These are phyloP conservation scores for Lycocerus yunnanus DNA, from an alignment of 2,888 invertebrate genomes.

Conservation along the genomic window DNA sequence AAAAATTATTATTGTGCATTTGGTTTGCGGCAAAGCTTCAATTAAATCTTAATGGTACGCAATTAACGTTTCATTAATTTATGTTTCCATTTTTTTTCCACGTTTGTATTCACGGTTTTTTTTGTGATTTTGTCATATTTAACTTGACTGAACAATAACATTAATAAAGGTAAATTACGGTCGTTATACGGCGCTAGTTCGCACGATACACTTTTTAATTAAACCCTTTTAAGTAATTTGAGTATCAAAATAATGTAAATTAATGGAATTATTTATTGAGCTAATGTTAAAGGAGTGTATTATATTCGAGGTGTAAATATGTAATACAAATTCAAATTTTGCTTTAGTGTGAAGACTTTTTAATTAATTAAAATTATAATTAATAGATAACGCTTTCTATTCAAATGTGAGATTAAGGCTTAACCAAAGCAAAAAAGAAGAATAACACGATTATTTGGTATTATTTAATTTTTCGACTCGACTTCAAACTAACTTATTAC, in stretches of 20 bases:
- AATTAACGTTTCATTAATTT: not conserved
- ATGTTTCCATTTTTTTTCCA: not conserved
- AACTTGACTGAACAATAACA: not conserved
- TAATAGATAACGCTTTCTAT: not conserved
- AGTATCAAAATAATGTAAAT: not conserved
- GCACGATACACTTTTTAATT: not conserved
- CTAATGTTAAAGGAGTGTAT: not conserved
- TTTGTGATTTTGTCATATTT: not conserved
- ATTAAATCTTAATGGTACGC: not conserved
- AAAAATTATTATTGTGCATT: not conserved
- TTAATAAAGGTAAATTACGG: not conserved
- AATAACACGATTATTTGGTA: not conserved
- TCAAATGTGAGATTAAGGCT: not conserved
- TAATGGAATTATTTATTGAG: not conserved
- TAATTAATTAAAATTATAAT: too few species aligned
- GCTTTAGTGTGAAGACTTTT: too few species aligned
- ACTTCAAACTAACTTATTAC: not conserved
- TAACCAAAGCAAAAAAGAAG: not conserved
- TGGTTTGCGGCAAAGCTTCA: not conserved
- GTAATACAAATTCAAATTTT: not conserved
- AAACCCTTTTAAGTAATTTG: not conserved
- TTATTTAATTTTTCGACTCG: not conserved
- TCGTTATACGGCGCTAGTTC: not conserved
- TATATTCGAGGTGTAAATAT: not conserved
- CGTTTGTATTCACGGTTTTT: not conserved